These are phyloP conservation scores for Artemisiospiza belli DNA, from an alignment of 2,113 vertebrate species.

Conservation along the genomic window DNA sequence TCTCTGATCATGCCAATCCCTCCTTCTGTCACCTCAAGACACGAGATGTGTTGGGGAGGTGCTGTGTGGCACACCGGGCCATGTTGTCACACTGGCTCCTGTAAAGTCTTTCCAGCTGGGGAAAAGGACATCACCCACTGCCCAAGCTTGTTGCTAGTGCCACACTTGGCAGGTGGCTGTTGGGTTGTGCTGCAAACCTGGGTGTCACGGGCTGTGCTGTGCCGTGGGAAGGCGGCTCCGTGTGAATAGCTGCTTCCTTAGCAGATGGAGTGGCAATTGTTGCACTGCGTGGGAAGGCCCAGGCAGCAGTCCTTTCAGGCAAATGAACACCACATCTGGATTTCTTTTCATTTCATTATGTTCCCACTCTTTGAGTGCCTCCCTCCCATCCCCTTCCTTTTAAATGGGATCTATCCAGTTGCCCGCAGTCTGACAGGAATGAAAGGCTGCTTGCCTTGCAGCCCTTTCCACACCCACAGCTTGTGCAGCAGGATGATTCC, in stretches of 20 bases:
- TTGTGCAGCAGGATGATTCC: neutral
- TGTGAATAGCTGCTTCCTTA: neutral
- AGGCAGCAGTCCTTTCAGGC: neutral
- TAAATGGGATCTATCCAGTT: neutral
- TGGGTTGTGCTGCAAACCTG: neutral
- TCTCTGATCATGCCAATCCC: neutral
- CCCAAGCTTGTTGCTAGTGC: neutral
- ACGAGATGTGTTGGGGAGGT: rapidly evolving
- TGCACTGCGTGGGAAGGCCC: neutral
- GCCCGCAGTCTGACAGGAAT: neutral
- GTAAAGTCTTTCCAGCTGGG: neutral
- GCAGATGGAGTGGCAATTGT: neutral
- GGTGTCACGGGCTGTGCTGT: rapidly evolving
- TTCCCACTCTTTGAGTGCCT: neutral
- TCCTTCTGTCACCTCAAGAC: neutral
- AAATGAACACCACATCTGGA: slow-evolving; percentile 9
- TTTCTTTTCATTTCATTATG: slow-evolving; percentile 19
- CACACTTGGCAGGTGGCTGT: neutral
- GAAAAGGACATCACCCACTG: neutral
- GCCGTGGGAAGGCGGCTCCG: neutral
- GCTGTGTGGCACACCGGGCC: neutral
- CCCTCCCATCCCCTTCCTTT: neutral
- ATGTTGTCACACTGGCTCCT: rapidly evolving
- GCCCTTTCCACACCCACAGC: neutral
- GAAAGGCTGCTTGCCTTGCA: neutral